These are phyloP conservation scores for Pteromalus puparum DNA, from an alignment of 1,140 invertebrate species.

Conservation along the genomic window DNA sequence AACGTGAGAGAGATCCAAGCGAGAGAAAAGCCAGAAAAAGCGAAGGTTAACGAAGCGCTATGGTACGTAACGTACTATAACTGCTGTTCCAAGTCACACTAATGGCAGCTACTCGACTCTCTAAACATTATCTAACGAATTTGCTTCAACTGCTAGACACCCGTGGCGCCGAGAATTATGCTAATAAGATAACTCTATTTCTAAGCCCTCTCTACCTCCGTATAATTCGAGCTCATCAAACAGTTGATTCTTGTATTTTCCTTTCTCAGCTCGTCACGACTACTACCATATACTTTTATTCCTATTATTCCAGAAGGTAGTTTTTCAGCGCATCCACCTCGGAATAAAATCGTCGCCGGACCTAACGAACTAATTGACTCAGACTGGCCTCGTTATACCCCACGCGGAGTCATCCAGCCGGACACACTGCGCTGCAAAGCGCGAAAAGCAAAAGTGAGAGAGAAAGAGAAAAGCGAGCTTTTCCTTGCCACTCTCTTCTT, in stretches of 20 bases:
- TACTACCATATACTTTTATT: neutral
- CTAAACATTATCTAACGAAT: slow-evolving; percentile 29
- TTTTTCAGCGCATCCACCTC: neutral
- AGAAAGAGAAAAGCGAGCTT: neutral
- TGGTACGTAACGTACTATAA: too few species aligned
- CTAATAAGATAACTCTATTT: too few species aligned
- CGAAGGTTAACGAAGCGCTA: neutral
- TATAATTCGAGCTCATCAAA: slow-evolving; percentile 26
- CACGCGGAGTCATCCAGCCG: neutral
- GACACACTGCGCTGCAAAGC: neutral
- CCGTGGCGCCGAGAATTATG: neutral
- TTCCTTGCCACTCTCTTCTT: neutral
- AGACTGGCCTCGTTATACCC: neutral
- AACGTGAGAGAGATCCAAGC: neutral
- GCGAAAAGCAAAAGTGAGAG: neutral
- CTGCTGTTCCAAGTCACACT: too few species aligned
- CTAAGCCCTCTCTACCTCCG: too few species aligned
- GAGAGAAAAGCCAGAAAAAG: neutral
- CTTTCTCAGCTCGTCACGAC: neutral
- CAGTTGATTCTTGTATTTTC: neutral
- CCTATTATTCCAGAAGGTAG: neutral
- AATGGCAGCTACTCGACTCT: neutral
- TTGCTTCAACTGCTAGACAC: neutral
- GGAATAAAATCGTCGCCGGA: slow-evolving; percentile 48
- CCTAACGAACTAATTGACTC: slow-evolving; percentile 57